These are phyloP conservation scores for Etheostoma spectabile DNA, from an alignment of 2,113 vertebrate genomes.

Conservation along the genomic window DNA sequence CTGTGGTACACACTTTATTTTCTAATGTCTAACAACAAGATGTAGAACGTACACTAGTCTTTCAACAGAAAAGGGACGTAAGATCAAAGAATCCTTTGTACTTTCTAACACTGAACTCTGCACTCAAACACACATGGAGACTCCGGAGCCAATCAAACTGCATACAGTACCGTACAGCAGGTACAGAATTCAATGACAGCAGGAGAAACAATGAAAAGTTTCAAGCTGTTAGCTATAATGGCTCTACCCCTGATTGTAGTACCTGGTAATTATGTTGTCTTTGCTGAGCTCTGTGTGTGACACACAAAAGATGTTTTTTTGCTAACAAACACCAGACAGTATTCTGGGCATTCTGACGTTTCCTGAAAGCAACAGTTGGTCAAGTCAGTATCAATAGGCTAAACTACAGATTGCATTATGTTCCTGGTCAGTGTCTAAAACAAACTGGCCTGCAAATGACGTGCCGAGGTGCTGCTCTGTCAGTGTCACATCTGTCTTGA, in stretches of 20 bases:
- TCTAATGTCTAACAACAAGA: not conserved
- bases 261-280: slow-evolving; percentile 59
- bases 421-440: not conserved
- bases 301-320: not conserved
- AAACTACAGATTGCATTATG: not conserved
- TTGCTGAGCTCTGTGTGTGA: slow-evolving; percentile 18
- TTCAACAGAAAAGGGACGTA: not conserved
- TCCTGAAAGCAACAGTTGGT: too few species aligned
- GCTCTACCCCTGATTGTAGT: slow-evolving; percentile 18
- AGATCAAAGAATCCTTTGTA: slow-evolving; percentile 5
- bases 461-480: not conserved
- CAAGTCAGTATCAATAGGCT: not conserved
- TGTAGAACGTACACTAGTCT: not conserved
- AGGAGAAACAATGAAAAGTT: slow-evolving; percentile 62
- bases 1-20: too few species aligned
- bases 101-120: not conserved
- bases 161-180: slow-evolving; percentile 13
- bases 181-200: slow-evolving; percentile 43
- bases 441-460: not conserved
- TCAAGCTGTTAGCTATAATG: slow-evolving; percentile 46
- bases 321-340: not conserved
- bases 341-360: not conserved
- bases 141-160: slow-evolving; percentile 31
- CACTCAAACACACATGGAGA: slow-evolving; percentile 23
- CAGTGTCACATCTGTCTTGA: slow-evolving; percentile 19